These are phyloP conservation scores for Arrhamphus sclerolepis DNA, from an alignment of 2,797 vertebrate genomes.

Conservation along the genomic window DNA sequence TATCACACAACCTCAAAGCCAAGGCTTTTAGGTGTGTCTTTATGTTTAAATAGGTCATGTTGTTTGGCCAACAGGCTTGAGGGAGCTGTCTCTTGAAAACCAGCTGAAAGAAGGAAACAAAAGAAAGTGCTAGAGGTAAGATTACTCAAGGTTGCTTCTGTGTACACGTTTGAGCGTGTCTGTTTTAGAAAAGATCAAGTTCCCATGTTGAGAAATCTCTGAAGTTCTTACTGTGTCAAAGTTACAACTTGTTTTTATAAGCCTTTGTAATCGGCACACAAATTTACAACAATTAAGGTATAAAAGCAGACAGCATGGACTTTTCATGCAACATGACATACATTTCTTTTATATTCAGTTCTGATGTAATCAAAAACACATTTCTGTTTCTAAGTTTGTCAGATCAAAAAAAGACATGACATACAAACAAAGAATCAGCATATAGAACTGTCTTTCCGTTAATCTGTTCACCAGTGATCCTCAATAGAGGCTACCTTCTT, in stretches of 20 bases:
- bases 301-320: neutral
- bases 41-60: slow-evolving; percentile 67
- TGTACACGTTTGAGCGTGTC: neutral
- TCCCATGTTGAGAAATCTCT: slow-evolving; percentile 30
- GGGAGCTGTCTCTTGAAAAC: slow-evolving; percentile 53
- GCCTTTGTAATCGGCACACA: slow-evolving; percentile 5
- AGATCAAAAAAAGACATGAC: too few species aligned
- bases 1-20: slow-evolving; percentile 47
- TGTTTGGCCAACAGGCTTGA: slow-evolving; percentile 45
- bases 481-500: too few species aligned
- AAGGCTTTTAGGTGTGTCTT: slow-evolving; percentile 71
- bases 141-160: slow-evolving; percentile 32
- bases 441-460: too few species aligned
- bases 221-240: slow-evolving; percentile 19
- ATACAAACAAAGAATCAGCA: too few species aligned
- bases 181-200: slow-evolving; percentile 36
- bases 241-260: slow-evolving; percentile 1
- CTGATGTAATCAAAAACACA: too few species aligned
- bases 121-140: slow-evolving; percentile 66
- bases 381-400: too few species aligned
- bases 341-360: neutral
- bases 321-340: slow-evolving; percentile 2
- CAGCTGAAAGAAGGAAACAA: slow-evolving; percentile 64
- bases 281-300: neutral
- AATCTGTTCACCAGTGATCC: too few species aligned